phyloP scores from a whole-genome alignment of 2,888 invertebrate species.

The Caenorhabditis auriculariae region DNA sequence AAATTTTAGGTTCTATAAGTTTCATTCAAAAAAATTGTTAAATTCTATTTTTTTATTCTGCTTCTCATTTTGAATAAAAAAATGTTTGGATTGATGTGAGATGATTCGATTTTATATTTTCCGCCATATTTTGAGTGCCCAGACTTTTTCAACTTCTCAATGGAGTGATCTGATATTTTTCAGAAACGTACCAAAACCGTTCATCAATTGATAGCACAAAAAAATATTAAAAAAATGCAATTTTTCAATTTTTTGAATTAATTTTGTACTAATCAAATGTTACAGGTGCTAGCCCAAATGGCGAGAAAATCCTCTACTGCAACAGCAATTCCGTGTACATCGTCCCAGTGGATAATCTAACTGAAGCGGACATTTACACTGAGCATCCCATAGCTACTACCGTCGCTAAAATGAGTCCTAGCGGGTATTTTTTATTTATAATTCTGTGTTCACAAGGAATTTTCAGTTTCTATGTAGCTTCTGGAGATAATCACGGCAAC shows the following conservation, averaged over 20 bases:
- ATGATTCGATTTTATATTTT: no score
- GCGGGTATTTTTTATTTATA: conserved; percentile 97
- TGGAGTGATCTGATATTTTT: no score
- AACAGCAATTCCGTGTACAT: conserved; percentile 98
- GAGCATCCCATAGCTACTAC: conserved; percentile 93
- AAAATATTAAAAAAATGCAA: no score
- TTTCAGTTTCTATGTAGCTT: conserved; percentile 34
- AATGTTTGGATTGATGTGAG: no score
- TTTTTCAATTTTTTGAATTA: neutral
- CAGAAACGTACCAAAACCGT: no score
- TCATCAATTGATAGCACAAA: no score
- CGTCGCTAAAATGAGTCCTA: conserved; percentile 96
- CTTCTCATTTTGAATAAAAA: no score
- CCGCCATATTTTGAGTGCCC: no score
- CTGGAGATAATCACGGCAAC: conserved; percentile 40
- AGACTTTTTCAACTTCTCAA: no score
- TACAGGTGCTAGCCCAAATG: conserved; percentile 82
- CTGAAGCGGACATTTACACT: conserved; percentile 81
- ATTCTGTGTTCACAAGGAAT: conserved; percentile 73
- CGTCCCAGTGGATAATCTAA: conserved; percentile 78
- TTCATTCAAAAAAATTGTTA: no score
- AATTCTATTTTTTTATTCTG: no score
- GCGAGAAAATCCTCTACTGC: conserved; percentile 91
- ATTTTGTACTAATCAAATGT: no score
- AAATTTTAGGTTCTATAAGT: conserved; percentile 12